Evolutionary conservation across 2,888 invertebrate species (phyloP).

Genomic region (Pemphredon lugubris): DNA sequence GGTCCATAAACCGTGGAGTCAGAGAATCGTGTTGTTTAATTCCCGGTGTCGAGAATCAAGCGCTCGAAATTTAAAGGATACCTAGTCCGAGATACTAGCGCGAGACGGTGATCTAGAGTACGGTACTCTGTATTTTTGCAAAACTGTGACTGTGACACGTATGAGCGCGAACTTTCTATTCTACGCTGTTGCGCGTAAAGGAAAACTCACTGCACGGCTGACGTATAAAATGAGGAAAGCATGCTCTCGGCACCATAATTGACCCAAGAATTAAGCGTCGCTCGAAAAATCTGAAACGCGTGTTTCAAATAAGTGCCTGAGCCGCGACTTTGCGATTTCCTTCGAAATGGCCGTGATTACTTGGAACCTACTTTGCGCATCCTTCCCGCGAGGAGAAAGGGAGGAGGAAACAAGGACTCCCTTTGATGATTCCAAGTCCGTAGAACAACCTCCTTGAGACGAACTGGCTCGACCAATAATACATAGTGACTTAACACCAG

Average conservation of each 20-base stretch:
- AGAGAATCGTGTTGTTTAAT: background rate
- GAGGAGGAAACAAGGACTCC: constrained; percentile 36
- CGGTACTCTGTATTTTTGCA: no score
- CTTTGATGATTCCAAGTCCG: constrained; percentile 38
- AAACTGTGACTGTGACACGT: no score
- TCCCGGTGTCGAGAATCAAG: constrained; percentile 7
- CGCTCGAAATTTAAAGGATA: background rate
- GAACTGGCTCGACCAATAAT: constrained; percentile 66
- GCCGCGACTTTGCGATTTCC: no score
- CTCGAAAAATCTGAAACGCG: no score
- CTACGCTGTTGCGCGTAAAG: constrained; percentile 28
- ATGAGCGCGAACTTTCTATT: constrained; percentile 43
- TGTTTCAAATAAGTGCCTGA: no score
- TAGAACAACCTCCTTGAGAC: constrained; percentile 56
- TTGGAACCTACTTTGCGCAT: no score
- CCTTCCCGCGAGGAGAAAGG: no score
- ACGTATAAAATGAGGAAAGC: constrained; percentile 20
- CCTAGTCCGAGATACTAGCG: no score
- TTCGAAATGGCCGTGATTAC: no score
- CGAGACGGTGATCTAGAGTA: no score
- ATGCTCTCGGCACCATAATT: constrained; percentile 5
- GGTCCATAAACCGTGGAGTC: constrained; percentile 1
- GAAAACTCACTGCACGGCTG: constrained; percentile 26
- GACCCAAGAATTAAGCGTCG: background rate
- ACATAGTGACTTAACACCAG: constrained; percentile 72